These are phyloP conservation scores for Ameiurus melas DNA, from an alignment of 2,113 vertebrate genomes.

Conservation along the genomic window DNA sequence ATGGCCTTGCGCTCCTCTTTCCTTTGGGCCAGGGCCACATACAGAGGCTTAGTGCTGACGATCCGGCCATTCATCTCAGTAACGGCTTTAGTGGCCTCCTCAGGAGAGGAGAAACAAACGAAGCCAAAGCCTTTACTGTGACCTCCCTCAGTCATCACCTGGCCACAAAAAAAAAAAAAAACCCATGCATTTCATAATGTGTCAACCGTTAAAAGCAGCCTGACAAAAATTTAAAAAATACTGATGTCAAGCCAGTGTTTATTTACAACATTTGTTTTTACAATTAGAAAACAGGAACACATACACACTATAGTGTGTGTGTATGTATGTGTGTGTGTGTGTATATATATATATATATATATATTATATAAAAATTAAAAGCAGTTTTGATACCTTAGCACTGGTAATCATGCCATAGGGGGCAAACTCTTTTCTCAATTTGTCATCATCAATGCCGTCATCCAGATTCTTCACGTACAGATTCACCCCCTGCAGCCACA, in stretches of 20 bases:
- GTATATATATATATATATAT: too few species aligned
- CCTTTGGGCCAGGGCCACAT: slow-evolving; percentile 90
- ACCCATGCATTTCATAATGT: neutral
- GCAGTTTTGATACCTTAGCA: slow-evolving; percentile 88
- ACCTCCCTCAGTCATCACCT: slow-evolving; percentile 95
- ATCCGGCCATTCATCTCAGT: slow-evolving; percentile 97
- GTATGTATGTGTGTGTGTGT: too few species aligned
- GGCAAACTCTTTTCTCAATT: slow-evolving; percentile 90
- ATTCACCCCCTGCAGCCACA: slow-evolving; percentile 84
- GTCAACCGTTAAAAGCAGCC: too few species aligned
- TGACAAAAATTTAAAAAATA: neutral
- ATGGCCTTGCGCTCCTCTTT: slow-evolving; percentile 95
- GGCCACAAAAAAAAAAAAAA: neutral
- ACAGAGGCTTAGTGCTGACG: slow-evolving; percentile 92
- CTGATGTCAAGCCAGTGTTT: neutral
- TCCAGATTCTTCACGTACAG: slow-evolving; percentile 97
- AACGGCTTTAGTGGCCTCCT: slow-evolving; percentile 95
- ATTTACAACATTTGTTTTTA: neutral
- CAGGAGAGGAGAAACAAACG: slow-evolving; percentile 97
- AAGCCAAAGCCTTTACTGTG: slow-evolving; percentile 98
- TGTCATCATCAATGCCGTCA: slow-evolving; percentile 87
- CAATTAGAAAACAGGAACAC: neutral
- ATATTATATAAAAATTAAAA: too few species aligned
- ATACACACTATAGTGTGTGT: too few species aligned
- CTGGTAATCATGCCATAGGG: slow-evolving; percentile 95